phyloP scores from a whole-genome alignment of 2,113 vertebrate genomes.

The Origma solitaria region DNA sequence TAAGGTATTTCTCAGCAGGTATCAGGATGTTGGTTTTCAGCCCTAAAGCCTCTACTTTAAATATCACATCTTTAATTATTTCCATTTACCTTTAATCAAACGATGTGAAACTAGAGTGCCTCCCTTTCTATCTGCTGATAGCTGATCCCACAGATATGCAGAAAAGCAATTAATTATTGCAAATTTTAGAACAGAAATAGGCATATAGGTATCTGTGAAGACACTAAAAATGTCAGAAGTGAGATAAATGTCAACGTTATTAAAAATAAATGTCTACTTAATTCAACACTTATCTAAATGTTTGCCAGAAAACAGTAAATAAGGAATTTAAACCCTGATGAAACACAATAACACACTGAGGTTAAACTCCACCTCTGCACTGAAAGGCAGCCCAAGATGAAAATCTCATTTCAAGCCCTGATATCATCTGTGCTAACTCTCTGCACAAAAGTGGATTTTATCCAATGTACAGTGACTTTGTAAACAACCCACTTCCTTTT shows the following conservation, averaged over 20 bases:
- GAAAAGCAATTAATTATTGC: slow-evolving; percentile 27
- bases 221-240: slow-evolving; percentile 20
- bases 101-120: neutral
- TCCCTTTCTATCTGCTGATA: slow-evolving; percentile 27
- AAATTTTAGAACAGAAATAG: slow-evolving; percentile 30
- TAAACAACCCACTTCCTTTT: slow-evolving; percentile 32
- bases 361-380: neutral
- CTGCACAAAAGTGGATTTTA: slow-evolving; percentile 48
- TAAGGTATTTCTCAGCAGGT: neutral
- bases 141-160: neutral
- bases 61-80: slow-evolving; percentile 39
- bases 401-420: slow-evolving; percentile 9
- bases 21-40: neutral
- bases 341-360: neutral
- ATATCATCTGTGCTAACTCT: neutral
- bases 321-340: neutral
- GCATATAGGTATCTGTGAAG: neutral
- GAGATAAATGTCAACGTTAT: slow-evolving; percentile 1
- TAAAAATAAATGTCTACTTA: slow-evolving; percentile 33
- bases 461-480: neutral
- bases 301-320: slow-evolving; percentile 35
- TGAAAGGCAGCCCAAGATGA: neutral
- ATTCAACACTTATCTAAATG: slow-evolving; percentile 11
- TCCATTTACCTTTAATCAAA: slow-evolving; percentile 37
- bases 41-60: neutral